These are phyloP conservation scores for Myoxocephalus aenaeus DNA, from an alignment of 2,797 vertebrate genomes.

Conservation along the genomic window DNA sequence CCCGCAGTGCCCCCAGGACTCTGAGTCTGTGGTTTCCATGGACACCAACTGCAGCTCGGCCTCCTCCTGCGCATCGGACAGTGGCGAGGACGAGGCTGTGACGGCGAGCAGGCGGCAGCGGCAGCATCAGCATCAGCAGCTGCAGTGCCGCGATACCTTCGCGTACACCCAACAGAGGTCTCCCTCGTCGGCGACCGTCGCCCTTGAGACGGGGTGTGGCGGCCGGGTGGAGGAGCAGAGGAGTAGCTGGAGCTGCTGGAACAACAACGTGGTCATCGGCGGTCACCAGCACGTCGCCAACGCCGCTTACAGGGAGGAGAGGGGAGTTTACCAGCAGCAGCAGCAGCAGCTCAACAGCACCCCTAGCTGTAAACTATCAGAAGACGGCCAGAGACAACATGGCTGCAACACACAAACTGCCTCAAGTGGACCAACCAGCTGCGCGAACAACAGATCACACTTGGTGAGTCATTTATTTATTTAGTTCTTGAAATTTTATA, in stretches of 20 bases:
- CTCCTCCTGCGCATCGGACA: constrained; percentile 86
- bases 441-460: constrained; percentile 59
- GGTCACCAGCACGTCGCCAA: constrained; percentile 71
- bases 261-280: constrained; percentile 49
- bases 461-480: constrained; percentile 62
- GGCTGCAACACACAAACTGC: constrained; percentile 53
- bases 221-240: constrained; percentile 71
- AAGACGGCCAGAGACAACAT: constrained; percentile 77
- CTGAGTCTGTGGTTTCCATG: constrained; percentile 80
- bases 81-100: constrained; percentile 92
- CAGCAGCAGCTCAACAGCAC: constrained; percentile 81
- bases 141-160: constrained; percentile 82
- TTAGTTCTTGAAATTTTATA: neutral
- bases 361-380: constrained; percentile 78
- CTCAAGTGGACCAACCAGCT: constrained; percentile 69
- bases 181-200: constrained; percentile 18
- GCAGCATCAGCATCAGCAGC: constrained; percentile 63
- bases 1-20: constrained; percentile 76
- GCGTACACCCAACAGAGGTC: constrained; percentile 82
- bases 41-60: constrained; percentile 82
- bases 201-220: constrained; percentile 55
- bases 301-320: constrained; percentile 84
- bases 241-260: constrained; percentile 76
- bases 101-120: constrained; percentile 74
- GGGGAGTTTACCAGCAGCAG: constrained; percentile 75